Conservation (phyloP, 2,888 invertebrate species). For the Atethmia centrago region DNA sequence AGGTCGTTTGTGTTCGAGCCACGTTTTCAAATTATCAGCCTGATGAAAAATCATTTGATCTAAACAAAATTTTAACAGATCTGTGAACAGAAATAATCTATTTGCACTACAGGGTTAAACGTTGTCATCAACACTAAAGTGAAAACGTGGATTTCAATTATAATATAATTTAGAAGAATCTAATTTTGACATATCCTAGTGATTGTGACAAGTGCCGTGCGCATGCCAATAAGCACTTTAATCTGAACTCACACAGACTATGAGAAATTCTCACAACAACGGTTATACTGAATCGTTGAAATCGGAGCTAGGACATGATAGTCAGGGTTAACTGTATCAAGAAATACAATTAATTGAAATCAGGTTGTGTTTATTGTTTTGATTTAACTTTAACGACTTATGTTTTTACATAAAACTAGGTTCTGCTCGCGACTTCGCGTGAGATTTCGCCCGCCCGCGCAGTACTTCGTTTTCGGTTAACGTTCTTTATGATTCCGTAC, state of each 20-base stretch:
- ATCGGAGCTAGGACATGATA: neutral
- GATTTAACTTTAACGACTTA: neutral
- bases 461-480: no score
- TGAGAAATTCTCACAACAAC: neutral
- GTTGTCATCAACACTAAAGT: neutral
- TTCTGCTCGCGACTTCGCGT: no score
- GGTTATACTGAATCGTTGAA: neutral
- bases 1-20: slow-evolving; percentile 7
- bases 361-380: neutral
- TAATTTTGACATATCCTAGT: slow-evolving; percentile 8
- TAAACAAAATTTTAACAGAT: neutral
- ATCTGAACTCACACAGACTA: slow-evolving; percentile 7
- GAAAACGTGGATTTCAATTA: neutral
- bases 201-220: neutral
- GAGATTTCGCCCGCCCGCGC: no score
- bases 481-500: no score
- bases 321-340: neutral
- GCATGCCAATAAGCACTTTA: neutral
- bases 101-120: no score
- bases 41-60: slow-evolving; percentile 7
- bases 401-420: neutral
- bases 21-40: neutral
- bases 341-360: neutral
- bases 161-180: neutral
- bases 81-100: neutral